These are phyloP conservation scores for Heteromormyrus szaboi DNA, from an alignment of 2,797 vertebrate genomes.

Conservation along the genomic window DNA sequence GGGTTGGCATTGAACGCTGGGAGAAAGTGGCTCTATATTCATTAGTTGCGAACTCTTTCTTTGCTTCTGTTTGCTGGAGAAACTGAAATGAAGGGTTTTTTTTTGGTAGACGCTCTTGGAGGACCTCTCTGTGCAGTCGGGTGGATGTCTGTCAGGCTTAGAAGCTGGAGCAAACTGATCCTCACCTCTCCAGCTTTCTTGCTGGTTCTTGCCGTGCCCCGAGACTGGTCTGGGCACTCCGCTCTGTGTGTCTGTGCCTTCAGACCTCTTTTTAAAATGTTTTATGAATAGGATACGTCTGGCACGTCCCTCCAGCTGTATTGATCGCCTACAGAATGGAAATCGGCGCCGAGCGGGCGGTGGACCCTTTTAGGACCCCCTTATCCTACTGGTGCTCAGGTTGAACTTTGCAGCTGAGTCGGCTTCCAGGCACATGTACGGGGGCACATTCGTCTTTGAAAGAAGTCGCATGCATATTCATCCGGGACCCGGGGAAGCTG, in stretches of 20 bases:
- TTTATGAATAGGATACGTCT: not conserved
- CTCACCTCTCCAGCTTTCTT: not conserved
- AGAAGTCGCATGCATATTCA: not conserved
- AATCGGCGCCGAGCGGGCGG: not conserved
- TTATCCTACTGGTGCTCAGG: conserved; percentile 24
- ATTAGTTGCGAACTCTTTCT: not conserved
- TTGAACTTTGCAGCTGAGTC: conserved; percentile 34
- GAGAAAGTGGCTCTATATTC: not conserved
- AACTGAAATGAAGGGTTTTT: not conserved
- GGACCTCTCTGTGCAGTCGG: not conserved
- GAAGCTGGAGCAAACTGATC: not conserved
- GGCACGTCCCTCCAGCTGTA: not conserved
- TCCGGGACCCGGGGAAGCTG: not conserved
- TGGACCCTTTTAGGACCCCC: not conserved
- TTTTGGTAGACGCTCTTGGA: not conserved
- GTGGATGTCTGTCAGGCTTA: not conserved
- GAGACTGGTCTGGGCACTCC: not conserved
- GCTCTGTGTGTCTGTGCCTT: not conserved
- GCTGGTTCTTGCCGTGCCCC: not conserved
- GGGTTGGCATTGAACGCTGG: not conserved
- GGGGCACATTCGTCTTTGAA: conserved; percentile 12
- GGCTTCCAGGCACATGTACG: conserved; percentile 30
- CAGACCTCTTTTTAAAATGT: not conserved
- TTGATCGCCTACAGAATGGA: not conserved
- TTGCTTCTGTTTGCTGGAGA: not conserved